A percentile compares a stretch with the other conserved stretches of the same genome.
Evolutionary conservation across 2,888 invertebrate species (phyloP).

Genomic region (Andrena dorsata): DNA sequence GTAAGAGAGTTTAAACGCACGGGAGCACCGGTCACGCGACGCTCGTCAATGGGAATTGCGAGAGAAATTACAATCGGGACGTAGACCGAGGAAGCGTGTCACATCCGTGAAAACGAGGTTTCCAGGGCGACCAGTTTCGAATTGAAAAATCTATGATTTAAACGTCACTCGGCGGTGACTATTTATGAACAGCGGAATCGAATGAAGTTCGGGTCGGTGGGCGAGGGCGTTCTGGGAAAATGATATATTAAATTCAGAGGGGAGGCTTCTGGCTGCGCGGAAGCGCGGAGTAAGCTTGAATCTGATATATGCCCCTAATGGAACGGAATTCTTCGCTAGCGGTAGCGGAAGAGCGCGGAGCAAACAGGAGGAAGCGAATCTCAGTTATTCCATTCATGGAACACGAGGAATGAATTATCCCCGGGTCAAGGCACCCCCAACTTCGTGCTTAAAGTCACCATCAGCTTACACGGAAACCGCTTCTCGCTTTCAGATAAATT

Average conservation of each 20-base stretch:
- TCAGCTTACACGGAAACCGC: slow-evolving; percentile 28
- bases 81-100: slow-evolving; percentile 4
- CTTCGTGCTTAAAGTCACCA: slow-evolving; percentile 32
- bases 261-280: not conserved
- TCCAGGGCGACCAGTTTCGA: not conserved
- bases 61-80: not conserved
- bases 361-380: slow-evolving; percentile 1
- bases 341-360: not conserved
- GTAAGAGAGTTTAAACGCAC: slow-evolving; percentile 4
- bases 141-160: not conserved
- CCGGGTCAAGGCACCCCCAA: slow-evolving; percentile 19
- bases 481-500: slow-evolving; percentile 38
- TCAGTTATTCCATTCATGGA: not conserved
- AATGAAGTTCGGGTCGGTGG: no score
- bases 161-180: not conserved
- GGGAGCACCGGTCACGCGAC: slow-evolving; percentile 2
- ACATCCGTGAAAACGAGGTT: not conserved
- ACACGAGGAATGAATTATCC: slow-evolving; percentile 41
- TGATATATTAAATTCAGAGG: no score
- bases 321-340: not conserved
- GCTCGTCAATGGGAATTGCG: slow-evolving; percentile 19
- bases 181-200: not conserved
- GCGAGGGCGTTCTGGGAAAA: no score
- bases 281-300: not conserved
- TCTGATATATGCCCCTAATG: not conserved